Base-by-base conservation (phyloP, 1,140 invertebrate species). In the Zaprionus lachaisei region DNA sequence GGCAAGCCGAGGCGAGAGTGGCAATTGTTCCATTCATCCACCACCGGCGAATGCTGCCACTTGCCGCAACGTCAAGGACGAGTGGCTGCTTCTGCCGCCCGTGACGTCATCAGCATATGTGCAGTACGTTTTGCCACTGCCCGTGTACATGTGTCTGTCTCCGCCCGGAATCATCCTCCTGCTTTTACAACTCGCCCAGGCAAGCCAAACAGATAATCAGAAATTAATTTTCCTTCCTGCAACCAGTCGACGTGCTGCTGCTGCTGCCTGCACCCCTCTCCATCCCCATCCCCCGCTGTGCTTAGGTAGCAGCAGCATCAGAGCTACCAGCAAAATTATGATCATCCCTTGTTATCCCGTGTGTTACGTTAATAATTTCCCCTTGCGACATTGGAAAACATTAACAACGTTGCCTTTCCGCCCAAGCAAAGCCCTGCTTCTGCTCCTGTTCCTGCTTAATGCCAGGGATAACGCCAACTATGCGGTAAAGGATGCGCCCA, bases 311-410 rank as follows among this genome's bases (percentile, higher is more conserved):
- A 66, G 63, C 63, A 66, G 70, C 70, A 51, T 51, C 63, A 51
- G n/a, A 34, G 67, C 44, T 76, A 75, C 85, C 90, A 90, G 79
- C 85, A 85, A 90, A 90, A 85, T 90, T 90, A 90, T 90, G 85
- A 91, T 91, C 90, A 91, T 91, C 90, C 89, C 90, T 83, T 91
- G 85, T 91, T 91, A 91, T 91, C 90, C 84, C 70, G 72, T 81
- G 89, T 89, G 84, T 91, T 80, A 75, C 84, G 85, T 90, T 91
- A 79, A 91, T 91, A 91, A 91, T 80, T 79, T 70, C 63, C 69
- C 65, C 64, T 56, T 61, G 15, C 24, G 24, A 15, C 28, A 26
- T 55, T 28, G 58, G 28, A 60, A 58, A 67, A 72, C 75, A 77
- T 77, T 77, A 77, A 74, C 83, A 68, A 63, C 66, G 55, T 76